A percentile compares a stretch with the other conserved stretches of the same genome.
These are phyloP conservation scores for Sebastes glaucus DNA, from an alignment of 2,797 vertebrate species.

Conservation along the genomic window DNA sequence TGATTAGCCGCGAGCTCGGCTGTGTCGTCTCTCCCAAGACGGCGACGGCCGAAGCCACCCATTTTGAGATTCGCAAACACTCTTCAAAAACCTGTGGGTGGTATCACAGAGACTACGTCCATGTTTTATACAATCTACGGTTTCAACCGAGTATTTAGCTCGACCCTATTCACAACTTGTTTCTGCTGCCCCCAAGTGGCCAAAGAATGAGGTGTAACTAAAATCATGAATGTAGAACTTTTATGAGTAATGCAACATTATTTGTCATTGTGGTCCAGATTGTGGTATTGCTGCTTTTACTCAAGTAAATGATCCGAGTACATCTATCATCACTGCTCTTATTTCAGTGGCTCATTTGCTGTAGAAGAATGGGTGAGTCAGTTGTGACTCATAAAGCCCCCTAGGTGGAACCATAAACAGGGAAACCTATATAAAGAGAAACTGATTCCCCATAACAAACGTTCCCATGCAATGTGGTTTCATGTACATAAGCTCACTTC, in stretches of 20 bases:
- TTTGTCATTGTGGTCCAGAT: background rate
- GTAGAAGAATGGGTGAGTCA: conserved; percentile 21
- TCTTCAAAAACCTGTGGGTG: too few relatives aligned
- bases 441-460: conserved; percentile 24
- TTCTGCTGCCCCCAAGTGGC: background rate
- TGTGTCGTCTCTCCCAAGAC: fast-evolving
- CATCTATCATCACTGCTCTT: conserved; percentile 10
- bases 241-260: too few relatives aligned
- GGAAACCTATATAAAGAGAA: conserved; percentile 26
- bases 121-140: too few relatives aligned
- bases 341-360: conserved; percentile 39
- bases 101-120: too few relatives aligned
- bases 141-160: too few relatives aligned
- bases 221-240: background rate
- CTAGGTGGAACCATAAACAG: conserved; percentile 47
- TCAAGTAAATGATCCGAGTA: background rate
- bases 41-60: too few relatives aligned
- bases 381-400: conserved; percentile 33
- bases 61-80: too few relatives aligned
- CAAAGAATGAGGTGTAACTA: background rate
- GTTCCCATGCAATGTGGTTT: conserved; percentile 35
- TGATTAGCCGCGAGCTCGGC: too few relatives aligned
- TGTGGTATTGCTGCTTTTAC: background rate
- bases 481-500: conserved; percentile 25
- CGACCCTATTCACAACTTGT: background rate